These are phyloP conservation scores for Thumatha senex DNA, from an alignment of 2,888 invertebrate species.

Conservation along the genomic window DNA sequence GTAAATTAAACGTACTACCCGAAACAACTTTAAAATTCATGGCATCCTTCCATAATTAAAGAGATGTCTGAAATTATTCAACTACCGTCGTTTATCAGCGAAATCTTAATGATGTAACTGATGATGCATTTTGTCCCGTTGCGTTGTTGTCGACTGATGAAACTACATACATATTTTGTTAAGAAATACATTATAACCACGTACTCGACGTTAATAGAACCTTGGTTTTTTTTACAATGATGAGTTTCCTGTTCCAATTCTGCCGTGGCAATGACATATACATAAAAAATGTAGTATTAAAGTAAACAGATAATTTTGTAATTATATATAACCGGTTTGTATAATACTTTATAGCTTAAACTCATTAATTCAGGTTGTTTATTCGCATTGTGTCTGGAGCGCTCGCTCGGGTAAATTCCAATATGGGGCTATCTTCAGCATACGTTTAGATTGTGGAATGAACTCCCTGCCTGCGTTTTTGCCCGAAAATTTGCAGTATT, in stretches of 20 bases:
- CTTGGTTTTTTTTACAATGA: neutral
- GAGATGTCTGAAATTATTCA: slow-evolving; percentile 41
- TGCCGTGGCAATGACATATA: too few relatives aligned
- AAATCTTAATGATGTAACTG: slow-evolving; percentile 39
- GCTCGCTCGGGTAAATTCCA: too few relatives aligned
- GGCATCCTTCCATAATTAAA: slow-evolving; percentile 48
- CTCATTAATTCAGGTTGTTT: too few relatives aligned
- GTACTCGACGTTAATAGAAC: neutral
- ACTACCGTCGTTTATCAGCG: slow-evolving; percentile 36
- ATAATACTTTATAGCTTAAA: neutral
- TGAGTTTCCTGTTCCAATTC: neutral
- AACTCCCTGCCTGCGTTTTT: too few relatives aligned
- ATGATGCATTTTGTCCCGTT: slow-evolving; percentile 26
- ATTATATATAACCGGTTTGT: neutral
- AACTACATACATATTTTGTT: neutral
- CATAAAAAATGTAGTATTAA: neutral
- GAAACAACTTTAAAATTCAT: slow-evolving; percentile 13
- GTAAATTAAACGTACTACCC: too few relatives aligned
- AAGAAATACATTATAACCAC: neutral
- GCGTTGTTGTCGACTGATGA: slow-evolving; percentile 5
- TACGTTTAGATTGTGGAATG: too few relatives aligned
- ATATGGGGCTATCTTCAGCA: too few relatives aligned
- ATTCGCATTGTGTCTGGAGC: too few relatives aligned
- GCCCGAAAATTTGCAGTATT: too few relatives aligned
- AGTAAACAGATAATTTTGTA: neutral